Conservation (phyloP, 2,797 vertebrate genomes). For the Cygnus olor region DNA sequence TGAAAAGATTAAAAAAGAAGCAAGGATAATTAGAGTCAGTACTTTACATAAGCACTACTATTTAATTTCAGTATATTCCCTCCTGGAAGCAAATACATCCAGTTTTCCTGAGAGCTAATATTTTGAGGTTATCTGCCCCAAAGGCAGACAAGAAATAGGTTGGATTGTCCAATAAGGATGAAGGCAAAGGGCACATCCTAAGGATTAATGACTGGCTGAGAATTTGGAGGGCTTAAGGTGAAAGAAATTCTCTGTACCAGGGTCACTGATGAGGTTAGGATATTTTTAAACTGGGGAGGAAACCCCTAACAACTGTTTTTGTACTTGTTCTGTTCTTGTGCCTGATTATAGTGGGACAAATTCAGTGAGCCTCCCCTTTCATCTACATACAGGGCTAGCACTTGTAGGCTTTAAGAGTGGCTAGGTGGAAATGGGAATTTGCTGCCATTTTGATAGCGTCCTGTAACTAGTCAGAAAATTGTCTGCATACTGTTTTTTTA, state of each 20-base stretch:
- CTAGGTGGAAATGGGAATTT: background rate
- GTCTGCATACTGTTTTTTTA: background rate
- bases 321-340: background rate
- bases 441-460: background rate
- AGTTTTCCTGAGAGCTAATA: background rate
- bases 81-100: background rate
- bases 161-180: conserved; percentile 12
- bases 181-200: conserved; percentile 44
- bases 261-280: background rate
- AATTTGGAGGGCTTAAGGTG: background rate
- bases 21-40: background rate
- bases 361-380: background rate
- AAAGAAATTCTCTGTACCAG: background rate
- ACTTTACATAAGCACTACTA: conserved; percentile 1
- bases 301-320: background rate
- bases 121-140: background rate
- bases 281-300: background rate
- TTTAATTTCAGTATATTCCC: background rate
- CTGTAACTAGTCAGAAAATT: background rate
- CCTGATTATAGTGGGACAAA: background rate
- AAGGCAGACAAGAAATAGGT: conserved; percentile 35
- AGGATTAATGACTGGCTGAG: conserved; percentile 17
- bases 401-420: background rate
- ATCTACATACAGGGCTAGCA: background rate
- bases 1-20: background rate